Base-by-base conservation (phyloP, 2,888 invertebrate species). In the Colostygia pectinataria region DNA sequence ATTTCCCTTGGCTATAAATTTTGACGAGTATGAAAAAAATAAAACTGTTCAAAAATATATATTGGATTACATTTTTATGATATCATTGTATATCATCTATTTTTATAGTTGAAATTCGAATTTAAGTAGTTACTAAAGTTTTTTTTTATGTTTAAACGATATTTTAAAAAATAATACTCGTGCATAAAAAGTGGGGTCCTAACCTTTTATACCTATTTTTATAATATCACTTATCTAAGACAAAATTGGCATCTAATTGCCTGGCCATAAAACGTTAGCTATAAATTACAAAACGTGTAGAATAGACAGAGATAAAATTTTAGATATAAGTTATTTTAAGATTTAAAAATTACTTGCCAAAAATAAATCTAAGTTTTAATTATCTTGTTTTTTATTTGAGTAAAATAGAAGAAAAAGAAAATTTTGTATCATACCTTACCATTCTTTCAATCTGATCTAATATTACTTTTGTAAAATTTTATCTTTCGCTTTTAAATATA, bases 201-300 rank as follows among this genome's bases (percentile, higher is more conserved):
- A 33, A 33, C 38, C 38, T 33, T 46, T 29, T 25, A 32, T 37
- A n/a, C n/a, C n/a, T n/a, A 28, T 40, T 39, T 18, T 13, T 13
- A 14, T 28, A 47, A 47, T 41, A 45, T 43, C 38, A 40, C 40
- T 43, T 49, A 49, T 41, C 37, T 54, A 39, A 44, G 44, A 34
- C 41, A 7, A 43, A 53, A 53, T 48, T 52, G 48, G 40, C 32
- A 48, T 53, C 29, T 46, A 54, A 57, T 57, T 53, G 45, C 38
- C n/a, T 10, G 14, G 24, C 48, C 24, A 52, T 57, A 57, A 57
- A 57, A 46, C 37, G 45, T 44, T 31, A 29, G 37, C 39, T 31
- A 53, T 42, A 49, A 43, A 43, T 39, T 24, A 43, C 28, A 14
- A 46, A 46, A 40, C 27, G 12, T 18, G 9, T 28, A 24, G 18